These are phyloP conservation scores for Clunio marinus DNA, from an alignment of 2,888 invertebrate species.

Conservation along the genomic window DNA sequence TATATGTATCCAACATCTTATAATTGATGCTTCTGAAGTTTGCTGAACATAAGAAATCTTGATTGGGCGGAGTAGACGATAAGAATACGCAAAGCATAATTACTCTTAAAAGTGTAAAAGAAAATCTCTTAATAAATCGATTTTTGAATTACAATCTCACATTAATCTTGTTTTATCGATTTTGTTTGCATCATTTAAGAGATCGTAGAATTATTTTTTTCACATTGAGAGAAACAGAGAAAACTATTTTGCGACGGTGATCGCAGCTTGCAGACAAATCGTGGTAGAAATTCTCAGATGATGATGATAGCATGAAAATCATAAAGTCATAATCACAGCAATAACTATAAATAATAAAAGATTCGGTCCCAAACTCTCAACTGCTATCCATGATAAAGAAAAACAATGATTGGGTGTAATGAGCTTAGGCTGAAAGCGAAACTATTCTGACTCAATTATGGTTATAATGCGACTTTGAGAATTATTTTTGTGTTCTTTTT, in stretches of 20 bases:
- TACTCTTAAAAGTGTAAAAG: slow-evolving; percentile 26
- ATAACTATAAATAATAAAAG: slow-evolving; percentile 32
- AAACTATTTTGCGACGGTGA: slow-evolving; percentile 27
- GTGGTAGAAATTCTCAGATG: background rate
- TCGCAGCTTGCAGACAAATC: background rate
- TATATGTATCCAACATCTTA: no score
- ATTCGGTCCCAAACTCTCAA: slow-evolving; percentile 17
- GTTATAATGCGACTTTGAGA: slow-evolving; percentile 34
- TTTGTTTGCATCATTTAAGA: background rate
- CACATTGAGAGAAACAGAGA: no score
- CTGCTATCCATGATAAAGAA: background rate
- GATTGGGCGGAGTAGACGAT: slow-evolving; percentile 22
- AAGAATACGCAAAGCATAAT: slow-evolving; percentile 21
- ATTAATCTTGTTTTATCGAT: background rate
- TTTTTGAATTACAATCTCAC: background rate
- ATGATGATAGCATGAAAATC: slow-evolving; percentile 1
- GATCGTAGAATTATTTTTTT: background rate
- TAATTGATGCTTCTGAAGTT: no score
- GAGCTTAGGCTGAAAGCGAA: slow-evolving; percentile 32
- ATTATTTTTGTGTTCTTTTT: no score
- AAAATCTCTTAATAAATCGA: slow-evolving; percentile 16
- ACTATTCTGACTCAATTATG: slow-evolving; percentile 38
- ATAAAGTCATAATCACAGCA: slow-evolving; percentile 7
- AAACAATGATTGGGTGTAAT: slow-evolving; percentile 31
- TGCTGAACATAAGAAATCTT: no score